Evolutionary conservation across 2,797 vertebrate species (phyloP).

Genomic region (Esox lucius): DNA sequence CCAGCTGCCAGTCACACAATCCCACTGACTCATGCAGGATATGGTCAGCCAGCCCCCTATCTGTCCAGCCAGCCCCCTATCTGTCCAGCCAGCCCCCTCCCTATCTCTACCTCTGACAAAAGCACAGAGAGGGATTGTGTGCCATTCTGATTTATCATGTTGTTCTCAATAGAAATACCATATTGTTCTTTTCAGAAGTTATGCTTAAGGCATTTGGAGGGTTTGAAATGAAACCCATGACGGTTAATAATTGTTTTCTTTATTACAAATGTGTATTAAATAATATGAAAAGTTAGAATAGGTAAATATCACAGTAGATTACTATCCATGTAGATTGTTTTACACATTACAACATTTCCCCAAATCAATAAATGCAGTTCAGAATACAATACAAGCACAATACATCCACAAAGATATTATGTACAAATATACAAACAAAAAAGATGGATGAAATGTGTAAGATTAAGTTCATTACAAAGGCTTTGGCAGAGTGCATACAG

Average conservation of each 20-base stretch:
- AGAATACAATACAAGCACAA: conserved; percentile 56
- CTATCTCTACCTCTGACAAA: conserved; percentile 17
- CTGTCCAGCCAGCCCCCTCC: conserved; percentile 40
- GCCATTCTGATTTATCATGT: not conserved
- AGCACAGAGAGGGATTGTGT: conserved; percentile 19
- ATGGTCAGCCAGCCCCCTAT: conserved; percentile 42
- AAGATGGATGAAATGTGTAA: conserved; percentile 61
- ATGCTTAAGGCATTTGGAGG: conserved; percentile 1
- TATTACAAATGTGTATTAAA: conserved; percentile 83
- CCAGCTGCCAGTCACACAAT: conserved; percentile 41
- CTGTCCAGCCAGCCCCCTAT: conserved; percentile 39
- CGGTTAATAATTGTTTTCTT: conserved; percentile 41
- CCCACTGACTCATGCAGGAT: conserved; percentile 58
- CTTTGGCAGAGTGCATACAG: conserved; percentile 81
- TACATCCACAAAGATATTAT: conserved; percentile 67
- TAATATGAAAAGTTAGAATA: conserved; percentile 75
- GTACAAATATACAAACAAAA: conserved; percentile 59
- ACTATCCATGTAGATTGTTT: conserved; percentile 69
- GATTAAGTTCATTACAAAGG: conserved; percentile 75
- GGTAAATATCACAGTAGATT: conserved; percentile 70
- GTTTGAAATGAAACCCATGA: conserved; percentile 8
- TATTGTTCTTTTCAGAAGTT: not conserved
- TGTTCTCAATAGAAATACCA: conserved; percentile 13
- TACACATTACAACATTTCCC: conserved; percentile 54
- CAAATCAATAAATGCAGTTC: conserved; percentile 71